Conservation (phyloP, 2,113 vertebrate genomes). For the Bubo bubo region DNA sequence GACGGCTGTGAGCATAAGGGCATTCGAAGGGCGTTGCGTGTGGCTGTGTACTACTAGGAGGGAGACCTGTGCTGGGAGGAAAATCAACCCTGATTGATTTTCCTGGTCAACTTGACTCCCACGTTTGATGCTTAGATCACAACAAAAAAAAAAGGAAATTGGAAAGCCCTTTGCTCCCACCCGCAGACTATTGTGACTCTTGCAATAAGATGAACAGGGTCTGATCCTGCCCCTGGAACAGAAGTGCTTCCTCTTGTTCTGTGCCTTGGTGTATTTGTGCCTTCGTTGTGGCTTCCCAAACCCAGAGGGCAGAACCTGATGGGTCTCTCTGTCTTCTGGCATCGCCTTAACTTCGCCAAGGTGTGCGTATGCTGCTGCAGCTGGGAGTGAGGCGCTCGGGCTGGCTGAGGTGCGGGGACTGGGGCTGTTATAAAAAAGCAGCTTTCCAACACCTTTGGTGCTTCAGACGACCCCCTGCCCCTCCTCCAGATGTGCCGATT, state of each 20-base stretch:
- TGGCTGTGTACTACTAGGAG: neutral
- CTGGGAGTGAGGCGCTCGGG: accelerated
- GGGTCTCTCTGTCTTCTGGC: neutral
- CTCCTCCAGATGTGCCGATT: neutral
- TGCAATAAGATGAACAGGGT: neutral
- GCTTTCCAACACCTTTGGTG: neutral
- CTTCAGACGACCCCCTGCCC: conserved; percentile 10
- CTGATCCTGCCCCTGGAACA: neutral
- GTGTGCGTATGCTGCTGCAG: neutral
- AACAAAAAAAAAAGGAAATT: neutral
- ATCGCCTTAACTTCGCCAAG: neutral
- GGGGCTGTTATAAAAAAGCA: neutral
- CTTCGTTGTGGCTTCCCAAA: neutral
- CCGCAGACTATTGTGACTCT: accelerated
- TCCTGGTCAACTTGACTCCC: neutral
- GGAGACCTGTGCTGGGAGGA: neutral
- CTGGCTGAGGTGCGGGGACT: neutral
- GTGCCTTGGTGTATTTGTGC: neutral
- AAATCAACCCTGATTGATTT: neutral
- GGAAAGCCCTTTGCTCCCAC: neutral
- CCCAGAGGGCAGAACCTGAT: accelerated
- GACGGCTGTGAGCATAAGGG: neutral
- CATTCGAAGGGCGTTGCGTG: accelerated
- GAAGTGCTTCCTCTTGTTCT: neutral
- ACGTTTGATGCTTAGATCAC: neutral